Base-by-base conservation (phyloP, 2,888 invertebrate genomes). In the Helicoverpa assulta region DNA sequence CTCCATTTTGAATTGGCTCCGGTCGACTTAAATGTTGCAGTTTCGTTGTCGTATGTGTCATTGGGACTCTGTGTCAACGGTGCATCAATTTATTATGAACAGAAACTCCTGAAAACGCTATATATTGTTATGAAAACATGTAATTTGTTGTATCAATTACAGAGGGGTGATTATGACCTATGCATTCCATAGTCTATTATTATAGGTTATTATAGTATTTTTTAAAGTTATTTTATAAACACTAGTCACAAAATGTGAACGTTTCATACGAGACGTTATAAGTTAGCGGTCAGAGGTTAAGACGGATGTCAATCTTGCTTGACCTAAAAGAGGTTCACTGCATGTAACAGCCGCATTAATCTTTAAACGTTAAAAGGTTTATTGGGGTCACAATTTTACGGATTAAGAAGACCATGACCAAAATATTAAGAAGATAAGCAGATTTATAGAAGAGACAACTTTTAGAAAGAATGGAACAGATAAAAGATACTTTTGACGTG, bases 271-370 rank as follows among this genome's bases (percentile, higher is more conserved):
- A 62, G 16, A 12, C 52, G 29, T 62, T 73, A 62, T 58, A 26
- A 55, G 26, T 55, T 62, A 52, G 26, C 8, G 19, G 21, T 16
- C 3, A 53, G 21, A 50, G 52, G 76, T 53, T 69, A 76, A 69
- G 8, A 26, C 40, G 12, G 10, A 63, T 58, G 69, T 51, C 51
- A 47, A 57, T 55, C 43, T 37, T 5, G 21, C 21, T 53, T 73
- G 60, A 78, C 74, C 60, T 73, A 50, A 78, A 74, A 19, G 16
- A 59, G 40, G 40, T 60, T 53, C 10, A 60, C 53, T 60, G 50
- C 64, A 53, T 43, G 52, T 72, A 43, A 78, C 40, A 72, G 64
- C 56, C 55, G 33, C 56, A 74, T 78, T 43, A 78, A 78, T 74
- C 56, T 72, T 26, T 56, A 19, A 64, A 57, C 33, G 56, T 47